A percentile compares a stretch with the other conserved stretches of the same genome.
Conservation (phyloP, 2,797 vertebrate species). For the Amniataba percoides region DNA sequence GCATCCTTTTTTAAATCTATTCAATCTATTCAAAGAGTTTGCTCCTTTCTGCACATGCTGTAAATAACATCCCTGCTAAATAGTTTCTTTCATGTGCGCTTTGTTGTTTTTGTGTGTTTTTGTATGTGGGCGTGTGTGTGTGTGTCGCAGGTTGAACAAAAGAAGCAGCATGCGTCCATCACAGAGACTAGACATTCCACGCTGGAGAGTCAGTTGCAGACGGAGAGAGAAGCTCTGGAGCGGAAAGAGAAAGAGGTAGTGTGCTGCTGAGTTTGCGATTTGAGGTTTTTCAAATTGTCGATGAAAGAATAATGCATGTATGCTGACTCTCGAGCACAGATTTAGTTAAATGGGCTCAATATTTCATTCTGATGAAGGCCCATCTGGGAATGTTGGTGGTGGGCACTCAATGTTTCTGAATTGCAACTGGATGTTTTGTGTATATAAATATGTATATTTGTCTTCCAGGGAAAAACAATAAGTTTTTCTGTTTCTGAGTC, state of each 20-base stretch:
- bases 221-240: conserved; percentile 96
- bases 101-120: conserved; percentile 5
- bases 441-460: background rate
- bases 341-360: background rate
- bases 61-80: conserved; percentile 43
- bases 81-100: conserved; percentile 22
- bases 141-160: conserved; percentile 79
- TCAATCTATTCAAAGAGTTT: background rate
- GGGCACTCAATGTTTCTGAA: background rate
- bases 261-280: conserved; percentile 3
- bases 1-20: background rate
- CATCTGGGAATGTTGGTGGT: background rate
- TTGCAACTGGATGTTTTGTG: background rate
- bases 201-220: conserved; percentile 93
- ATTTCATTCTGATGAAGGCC: background rate
- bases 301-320: background rate
- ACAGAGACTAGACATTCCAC: conserved; percentile 85
- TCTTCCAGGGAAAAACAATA: background rate
- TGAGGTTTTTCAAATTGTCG: background rate
- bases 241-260: conserved; percentile 97
- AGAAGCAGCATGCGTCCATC: conserved; percentile 86
- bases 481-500: background rate
- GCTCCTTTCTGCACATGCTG: conserved; percentile 18
- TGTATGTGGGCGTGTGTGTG: conserved; percentile 45
- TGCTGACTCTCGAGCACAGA: background rate